Evolutionary conservation across 2,797 vertebrate genomes (phyloP).

Genomic region (Myiotriccus ornatus): DNA sequence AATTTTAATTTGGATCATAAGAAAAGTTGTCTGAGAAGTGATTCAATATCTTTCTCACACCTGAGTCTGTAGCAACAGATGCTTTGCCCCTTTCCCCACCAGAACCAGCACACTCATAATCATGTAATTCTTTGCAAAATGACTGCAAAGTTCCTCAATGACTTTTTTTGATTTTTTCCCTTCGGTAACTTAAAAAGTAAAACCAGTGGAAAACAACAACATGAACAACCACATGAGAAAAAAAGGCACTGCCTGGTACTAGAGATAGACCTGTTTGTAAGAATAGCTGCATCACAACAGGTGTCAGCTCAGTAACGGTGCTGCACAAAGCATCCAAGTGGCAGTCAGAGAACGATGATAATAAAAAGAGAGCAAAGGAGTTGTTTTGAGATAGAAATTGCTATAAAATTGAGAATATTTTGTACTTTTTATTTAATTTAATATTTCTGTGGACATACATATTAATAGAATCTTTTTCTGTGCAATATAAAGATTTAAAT

Average conservation of each 20-base stretch:
- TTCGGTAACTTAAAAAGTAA: neutral
- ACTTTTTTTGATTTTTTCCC: neutral
- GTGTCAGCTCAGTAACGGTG: neutral
- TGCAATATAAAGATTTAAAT: neutral
- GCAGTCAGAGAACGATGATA: neutral
- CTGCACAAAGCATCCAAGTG: neutral
- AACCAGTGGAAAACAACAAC: neutral
- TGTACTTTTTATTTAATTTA: neutral
- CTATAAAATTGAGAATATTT: neutral
- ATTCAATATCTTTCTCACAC: neutral
- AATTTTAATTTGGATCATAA: neutral
- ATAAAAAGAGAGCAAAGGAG: neutral
- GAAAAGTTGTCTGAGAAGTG: neutral
- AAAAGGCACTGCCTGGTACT: neutral
- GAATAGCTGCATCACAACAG: constrained; percentile 6
- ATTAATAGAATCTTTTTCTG: neutral
- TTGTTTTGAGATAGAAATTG: neutral
- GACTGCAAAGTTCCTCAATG: neutral
- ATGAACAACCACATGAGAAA: neutral
- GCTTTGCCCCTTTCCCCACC: neutral
- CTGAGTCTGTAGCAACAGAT: neutral
- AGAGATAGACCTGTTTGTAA: constrained; percentile 4
- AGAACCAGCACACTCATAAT: neutral
- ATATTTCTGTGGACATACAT: neutral
- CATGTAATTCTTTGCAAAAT: neutral